A percentile compares a stretch with the other conserved stretches of the same genome.
These are phyloP conservation scores for Parnassius glacialis DNA, from an alignment of 2,888 invertebrate genomes.

Conservation along the genomic window DNA sequence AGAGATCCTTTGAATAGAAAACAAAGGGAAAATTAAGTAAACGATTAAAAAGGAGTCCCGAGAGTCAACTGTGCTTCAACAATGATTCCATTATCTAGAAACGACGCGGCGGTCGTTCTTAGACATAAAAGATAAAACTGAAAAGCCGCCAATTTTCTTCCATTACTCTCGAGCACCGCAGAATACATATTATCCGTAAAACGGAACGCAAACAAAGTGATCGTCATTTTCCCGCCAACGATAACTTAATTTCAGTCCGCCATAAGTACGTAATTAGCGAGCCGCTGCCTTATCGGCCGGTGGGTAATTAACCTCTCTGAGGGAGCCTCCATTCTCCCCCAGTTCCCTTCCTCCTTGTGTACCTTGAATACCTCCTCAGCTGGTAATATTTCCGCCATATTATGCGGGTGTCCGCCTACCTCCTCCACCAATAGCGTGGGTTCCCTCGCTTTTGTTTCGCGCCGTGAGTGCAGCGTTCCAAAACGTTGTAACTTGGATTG, in stretches of 20 bases:
- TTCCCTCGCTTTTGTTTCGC: conserved; percentile 80
- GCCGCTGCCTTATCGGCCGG: conserved; percentile 80
- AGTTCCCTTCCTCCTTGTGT: conserved; percentile 52
- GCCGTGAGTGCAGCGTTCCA: conserved; percentile 64
- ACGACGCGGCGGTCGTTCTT: conserved; percentile 48
- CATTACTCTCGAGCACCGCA: conserved; percentile 70
- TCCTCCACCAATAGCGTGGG: conserved; percentile 74
- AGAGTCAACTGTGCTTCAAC: conserved; percentile 60
- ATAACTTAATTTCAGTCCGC: conserved; percentile 81
- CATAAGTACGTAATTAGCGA: conserved; percentile 81
- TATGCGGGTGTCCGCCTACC: conserved; percentile 75
- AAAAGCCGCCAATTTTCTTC: conserved; percentile 76
- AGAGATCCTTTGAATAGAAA: conserved; percentile 48
- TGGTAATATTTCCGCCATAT: conserved; percentile 80
- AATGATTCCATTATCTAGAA: conserved; percentile 72
- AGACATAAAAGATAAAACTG: conserved; percentile 72
- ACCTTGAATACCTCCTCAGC: conserved; percentile 75
- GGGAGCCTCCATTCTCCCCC: conserved; percentile 44
- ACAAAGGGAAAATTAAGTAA: conserved; percentile 67
- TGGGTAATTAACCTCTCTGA: conserved; percentile 78
- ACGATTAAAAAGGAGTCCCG: conserved; percentile 71
- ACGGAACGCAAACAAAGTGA: conserved; percentile 80
- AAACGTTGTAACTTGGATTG: conserved; percentile 74
- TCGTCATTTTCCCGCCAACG: conserved; percentile 76
- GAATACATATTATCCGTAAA: conserved; percentile 77